These are phyloP conservation scores for Drosophila crucigera DNA, from an alignment of 2,888 invertebrate genomes.

Conservation along the genomic window DNA sequence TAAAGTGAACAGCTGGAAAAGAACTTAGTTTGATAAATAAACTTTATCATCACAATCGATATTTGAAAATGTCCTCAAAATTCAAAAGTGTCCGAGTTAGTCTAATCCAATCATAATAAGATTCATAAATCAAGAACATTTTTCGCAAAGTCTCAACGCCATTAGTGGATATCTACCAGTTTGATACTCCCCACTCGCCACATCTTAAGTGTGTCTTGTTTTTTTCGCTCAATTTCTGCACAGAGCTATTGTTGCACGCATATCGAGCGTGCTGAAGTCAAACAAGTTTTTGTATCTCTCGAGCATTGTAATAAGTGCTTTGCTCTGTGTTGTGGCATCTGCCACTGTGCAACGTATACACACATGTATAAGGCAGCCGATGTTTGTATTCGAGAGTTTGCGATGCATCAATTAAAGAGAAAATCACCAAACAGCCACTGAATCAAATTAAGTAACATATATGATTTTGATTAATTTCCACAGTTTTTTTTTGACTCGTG, in stretches of 20 bases:
- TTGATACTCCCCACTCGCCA: background rate
- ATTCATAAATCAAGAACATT: background rate
- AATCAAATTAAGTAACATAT: slow-evolving; percentile 7
- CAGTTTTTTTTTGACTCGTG: slow-evolving; percentile 4
- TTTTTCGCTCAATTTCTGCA: slow-evolving; percentile 15
- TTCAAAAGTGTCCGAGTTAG: background rate
- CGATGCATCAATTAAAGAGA: slow-evolving; percentile 9
- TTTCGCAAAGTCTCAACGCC: background rate
- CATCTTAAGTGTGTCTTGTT: slow-evolving; percentile 2
- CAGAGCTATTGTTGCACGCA: slow-evolving; percentile 47
- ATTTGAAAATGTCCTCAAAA: background rate
- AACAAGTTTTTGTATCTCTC: slow-evolving; percentile 26
- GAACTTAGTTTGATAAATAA: background rate
- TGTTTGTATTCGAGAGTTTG: slow-evolving; percentile 23
- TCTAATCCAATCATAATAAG: background rate
- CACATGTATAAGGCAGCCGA: background rate
- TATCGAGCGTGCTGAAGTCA: slow-evolving; percentile 37
- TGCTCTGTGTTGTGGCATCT: slow-evolving; percentile 37
- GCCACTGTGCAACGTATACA: slow-evolving; percentile 5
- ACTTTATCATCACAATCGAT: background rate
- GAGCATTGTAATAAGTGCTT: slow-evolving; percentile 42
- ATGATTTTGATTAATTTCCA: background rate
- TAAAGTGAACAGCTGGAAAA: background rate
- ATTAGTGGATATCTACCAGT: background rate
- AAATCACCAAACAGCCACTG: background rate